These are phyloP conservation scores for Drosophila eugracilis DNA, from an alignment of 1,140 invertebrate genomes.

Conservation along the genomic window DNA sequence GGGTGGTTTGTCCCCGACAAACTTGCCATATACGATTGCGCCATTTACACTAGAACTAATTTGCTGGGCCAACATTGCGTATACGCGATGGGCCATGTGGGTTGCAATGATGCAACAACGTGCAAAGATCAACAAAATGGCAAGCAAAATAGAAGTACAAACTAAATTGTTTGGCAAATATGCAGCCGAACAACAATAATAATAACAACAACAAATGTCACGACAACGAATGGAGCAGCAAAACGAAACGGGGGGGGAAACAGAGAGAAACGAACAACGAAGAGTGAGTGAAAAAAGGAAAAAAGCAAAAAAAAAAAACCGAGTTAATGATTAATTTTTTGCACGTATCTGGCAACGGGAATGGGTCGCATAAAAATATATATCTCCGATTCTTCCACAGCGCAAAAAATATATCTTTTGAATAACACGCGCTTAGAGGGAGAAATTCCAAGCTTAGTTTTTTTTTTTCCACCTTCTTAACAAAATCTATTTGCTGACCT, in stretches of 20 bases:
- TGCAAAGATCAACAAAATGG: constrained; percentile 14
- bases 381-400: constrained; percentile 5
- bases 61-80: constrained; percentile 47
- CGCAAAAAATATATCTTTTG: neutral
- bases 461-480: too few relatives aligned
- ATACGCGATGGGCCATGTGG: constrained; percentile 28
- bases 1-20: neutral
- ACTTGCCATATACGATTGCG: constrained; percentile 27
- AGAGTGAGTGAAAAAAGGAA: constrained; percentile 24
- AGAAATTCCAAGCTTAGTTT: neutral
- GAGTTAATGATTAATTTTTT: constrained; percentile 77
- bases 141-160: constrained; percentile 28
- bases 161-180: constrained; percentile 37
- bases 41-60: constrained; percentile 47
- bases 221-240: constrained; percentile 39
- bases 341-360: constrained; percentile 63
- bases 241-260: constrained; percentile 29
- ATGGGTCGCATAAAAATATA: constrained; percentile 22
- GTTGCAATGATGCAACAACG: constrained; percentile 38
- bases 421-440: neutral
- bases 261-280: constrained; percentile 24
- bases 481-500: neutral
- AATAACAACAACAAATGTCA: constrained; percentile 58
- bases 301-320: constrained; percentile 15
- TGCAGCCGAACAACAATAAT: constrained; percentile 28